Evolutionary conservation across 2,113 vertebrate species (phyloP).

Genomic region (Elachura formosa): DNA sequence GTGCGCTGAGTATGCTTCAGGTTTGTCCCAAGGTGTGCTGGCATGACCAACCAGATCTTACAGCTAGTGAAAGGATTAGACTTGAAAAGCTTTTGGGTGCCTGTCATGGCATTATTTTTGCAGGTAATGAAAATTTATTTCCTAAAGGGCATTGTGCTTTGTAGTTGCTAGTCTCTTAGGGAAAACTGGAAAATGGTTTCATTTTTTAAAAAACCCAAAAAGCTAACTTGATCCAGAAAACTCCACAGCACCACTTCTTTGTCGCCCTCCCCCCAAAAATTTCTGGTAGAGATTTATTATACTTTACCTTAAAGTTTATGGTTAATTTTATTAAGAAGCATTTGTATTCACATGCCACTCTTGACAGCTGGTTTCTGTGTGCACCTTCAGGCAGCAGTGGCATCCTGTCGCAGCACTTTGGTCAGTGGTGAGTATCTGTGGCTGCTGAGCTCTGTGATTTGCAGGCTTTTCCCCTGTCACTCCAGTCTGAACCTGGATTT

Average conservation of each 20-base stretch:
- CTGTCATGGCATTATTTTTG: neutral
- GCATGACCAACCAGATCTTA: neutral
- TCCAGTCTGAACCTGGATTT: neutral
- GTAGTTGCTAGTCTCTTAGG: neutral
- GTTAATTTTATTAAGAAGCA: neutral
- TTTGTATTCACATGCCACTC: neutral
- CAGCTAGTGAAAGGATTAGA: neutral
- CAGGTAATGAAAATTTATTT: neutral
- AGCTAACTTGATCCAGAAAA: neutral
- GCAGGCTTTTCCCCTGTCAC: neutral
- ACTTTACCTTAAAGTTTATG: neutral
- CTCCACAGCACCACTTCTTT: neutral
- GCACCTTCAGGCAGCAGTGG: neutral
- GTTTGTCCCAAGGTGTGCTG: neutral
- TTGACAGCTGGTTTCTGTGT: neutral
- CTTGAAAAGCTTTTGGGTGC: neutral
- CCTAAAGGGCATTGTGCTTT: neutral
- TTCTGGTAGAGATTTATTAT: neutral
- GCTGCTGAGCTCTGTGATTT: neutral
- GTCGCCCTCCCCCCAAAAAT: accelerated
- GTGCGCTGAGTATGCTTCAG: neutral
- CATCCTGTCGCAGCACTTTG: accelerated
- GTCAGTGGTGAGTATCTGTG: accelerated
- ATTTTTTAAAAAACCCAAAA: neutral
- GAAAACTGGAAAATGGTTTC: neutral